phyloP scores from a whole-genome alignment of 2,888 invertebrate species.

The Aphodius granarius region DNA sequence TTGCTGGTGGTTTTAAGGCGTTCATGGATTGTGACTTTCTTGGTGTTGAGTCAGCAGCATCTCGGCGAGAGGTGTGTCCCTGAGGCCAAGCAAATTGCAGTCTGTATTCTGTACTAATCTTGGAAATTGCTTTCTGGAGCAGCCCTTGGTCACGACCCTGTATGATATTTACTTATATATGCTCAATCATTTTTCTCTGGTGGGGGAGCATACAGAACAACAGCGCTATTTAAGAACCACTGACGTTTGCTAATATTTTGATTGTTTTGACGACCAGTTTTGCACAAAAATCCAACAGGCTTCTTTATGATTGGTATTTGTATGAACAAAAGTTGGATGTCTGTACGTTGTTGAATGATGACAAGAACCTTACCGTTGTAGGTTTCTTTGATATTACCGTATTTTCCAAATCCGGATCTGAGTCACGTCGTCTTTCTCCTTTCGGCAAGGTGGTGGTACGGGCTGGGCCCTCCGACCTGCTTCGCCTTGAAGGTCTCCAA shows the following conservation, averaged over 20 bases:
- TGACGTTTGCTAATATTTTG: not conserved
- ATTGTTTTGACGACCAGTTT: not conserved
- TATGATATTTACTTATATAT: slow-evolving; percentile 21
- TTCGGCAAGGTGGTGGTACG: slow-evolving; percentile 45
- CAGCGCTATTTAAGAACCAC: slow-evolving; percentile 9
- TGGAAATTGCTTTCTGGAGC: slow-evolving; percentile 70
- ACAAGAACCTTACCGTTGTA: slow-evolving; percentile 21
- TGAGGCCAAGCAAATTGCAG: slow-evolving; percentile 89
- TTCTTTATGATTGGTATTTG: not conserved
- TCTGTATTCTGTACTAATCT: slow-evolving; percentile 83
- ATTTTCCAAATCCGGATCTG: slow-evolving; percentile 52
- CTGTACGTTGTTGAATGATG: not conserved
- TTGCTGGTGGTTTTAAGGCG: slow-evolving; percentile 68
- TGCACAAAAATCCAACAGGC: not conserved
- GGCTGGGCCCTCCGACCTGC: slow-evolving; percentile 78
- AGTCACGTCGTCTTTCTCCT: slow-evolving; percentile 52
- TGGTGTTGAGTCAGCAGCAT: slow-evolving; percentile 60
- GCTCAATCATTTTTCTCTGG: slow-evolving; percentile 6
- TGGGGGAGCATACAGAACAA: slow-evolving; percentile 39
- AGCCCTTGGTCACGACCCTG: slow-evolving; percentile 61
- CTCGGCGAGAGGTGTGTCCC: slow-evolving; percentile 53
- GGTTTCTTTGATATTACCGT: slow-evolving; percentile 43
- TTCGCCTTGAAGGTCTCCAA: slow-evolving; percentile 69
- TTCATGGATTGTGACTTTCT: slow-evolving; percentile 88
- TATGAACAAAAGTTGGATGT: not conserved